Percentiles rank a stretch among this genome's conserved stretches.
Evolutionary conservation across 2,113 vertebrate genomes (phyloP).

Genomic region (Natator depressus): DNA sequence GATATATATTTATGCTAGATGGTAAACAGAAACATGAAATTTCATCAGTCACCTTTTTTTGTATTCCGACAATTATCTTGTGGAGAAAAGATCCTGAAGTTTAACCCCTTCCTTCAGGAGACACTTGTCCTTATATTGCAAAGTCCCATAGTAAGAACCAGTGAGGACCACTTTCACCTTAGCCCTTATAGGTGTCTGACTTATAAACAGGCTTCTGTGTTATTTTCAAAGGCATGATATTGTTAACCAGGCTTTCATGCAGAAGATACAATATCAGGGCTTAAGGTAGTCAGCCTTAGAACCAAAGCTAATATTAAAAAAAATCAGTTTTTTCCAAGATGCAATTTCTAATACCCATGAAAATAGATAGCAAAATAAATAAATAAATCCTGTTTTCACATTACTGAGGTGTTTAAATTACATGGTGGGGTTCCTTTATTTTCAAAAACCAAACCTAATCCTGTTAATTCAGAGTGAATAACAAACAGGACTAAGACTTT

Average conservation of each 20-base stretch:
- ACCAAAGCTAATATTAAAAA: slow-evolving; percentile 25
- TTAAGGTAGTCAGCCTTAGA: slow-evolving; percentile 28
- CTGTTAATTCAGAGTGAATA: slow-evolving; percentile 98
- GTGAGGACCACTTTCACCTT: neutral
- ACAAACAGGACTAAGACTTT: slow-evolving; percentile 93
- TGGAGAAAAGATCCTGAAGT: neutral
- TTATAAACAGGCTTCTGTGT: neutral
- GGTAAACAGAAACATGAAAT: neutral
- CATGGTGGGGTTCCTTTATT: slow-evolving; percentile 81
- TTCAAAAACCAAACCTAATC: slow-evolving; percentile 89
- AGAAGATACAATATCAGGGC: neutral
- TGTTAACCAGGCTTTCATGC: neutral
- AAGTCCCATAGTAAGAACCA: neutral
- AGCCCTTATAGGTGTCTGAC: neutral
- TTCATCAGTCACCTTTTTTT: neutral
- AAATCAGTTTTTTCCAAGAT: slow-evolving; percentile 47
- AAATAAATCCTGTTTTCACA: slow-evolving; percentile 80
- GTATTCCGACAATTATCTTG: neutral
- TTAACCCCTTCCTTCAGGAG: neutral
- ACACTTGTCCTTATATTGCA: neutral
- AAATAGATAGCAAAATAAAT: slow-evolving; percentile 77
- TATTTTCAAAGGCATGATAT: neutral
- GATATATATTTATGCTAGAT: neutral
- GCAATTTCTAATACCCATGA: slow-evolving; percentile 69
- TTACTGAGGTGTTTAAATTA: slow-evolving; percentile 86